Evolutionary conservation across 2,113 vertebrate species (phyloP), one percentile per base, ranked within the genome.

Genomic region (Gallinago media): DNA sequence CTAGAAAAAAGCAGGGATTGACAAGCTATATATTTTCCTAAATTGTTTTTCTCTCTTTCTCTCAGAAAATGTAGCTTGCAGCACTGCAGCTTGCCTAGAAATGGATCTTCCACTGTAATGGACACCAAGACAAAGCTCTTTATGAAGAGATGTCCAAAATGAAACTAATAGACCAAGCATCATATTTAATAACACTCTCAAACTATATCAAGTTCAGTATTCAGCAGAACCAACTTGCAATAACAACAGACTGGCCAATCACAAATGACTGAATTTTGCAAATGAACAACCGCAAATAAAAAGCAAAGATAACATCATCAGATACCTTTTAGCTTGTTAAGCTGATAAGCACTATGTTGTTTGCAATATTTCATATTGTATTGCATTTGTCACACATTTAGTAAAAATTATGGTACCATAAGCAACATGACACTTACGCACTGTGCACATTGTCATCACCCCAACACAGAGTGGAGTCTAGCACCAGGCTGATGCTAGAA

Each of bases 211-310:
- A 88, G 56, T 65, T 92, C 82, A 88, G 20, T 78, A 92, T 83
- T 72, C 75, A 85, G 58, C 59, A 83, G 72, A 93, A 96, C 26
- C n/a, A 85, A 90, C 78, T 70, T 68, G 17, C 74, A 36, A 74
- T 95, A 78, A 78, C 61, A 94, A 82, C 56, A 93, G 32, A 65
- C 72, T 74, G 38, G 26, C 55, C 67, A 90, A 85, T 50, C 66
- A 55, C 32, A 96, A 94, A 90, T 93, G 32, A 94, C 15, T 70
- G 67, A 70, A 86, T 93, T 92, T 93, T 95, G 63, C 42, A 92
- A 96, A 93, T 59, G 55, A 92, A 86, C 72, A 90, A 90, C 67
- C 49, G 46, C 70, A 93, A 91, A 80, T 90, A 67, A 96, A 96
- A 93, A 90, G 63, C 47, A 81, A 90, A 85, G 38, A 90, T 75